Evolutionary conservation across 1,140 invertebrate species (phyloP), one percentile per base, ranked within the genome.

Genomic region (Colletes latitarsis): DNA sequence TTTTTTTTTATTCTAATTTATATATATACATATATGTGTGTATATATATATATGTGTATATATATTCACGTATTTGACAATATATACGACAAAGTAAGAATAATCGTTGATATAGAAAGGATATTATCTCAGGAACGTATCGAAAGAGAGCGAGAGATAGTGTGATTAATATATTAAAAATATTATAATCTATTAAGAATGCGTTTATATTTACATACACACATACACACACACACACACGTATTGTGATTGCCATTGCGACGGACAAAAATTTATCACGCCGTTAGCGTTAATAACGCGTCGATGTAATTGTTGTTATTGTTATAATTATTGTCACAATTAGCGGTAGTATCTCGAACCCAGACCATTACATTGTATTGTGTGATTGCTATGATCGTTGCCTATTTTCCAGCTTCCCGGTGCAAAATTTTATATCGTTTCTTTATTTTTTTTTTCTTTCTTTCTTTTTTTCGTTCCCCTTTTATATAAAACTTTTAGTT

Each of bases 81-180:
- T 74, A 64, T 64, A 41, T 52, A 62, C 43, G 19, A 74, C 15
- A 53, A 67, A 30, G 14, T 63, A 66, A 63, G 6, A 46, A 66
- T 52, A 60, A 79, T 72, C 17, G 14, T 66, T 78, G 41, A 49
- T 63, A 81, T 81, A 84, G 64, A 84, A 82, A 67, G 77, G 70
- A 87, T 83, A 74, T 84, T 81, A 82, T 77, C 85, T 87, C 85
- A 87, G 85, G 85, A 78, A 84, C 41, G 66, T 49, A 49, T 77
- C 39, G 41, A 70, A 62, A 73, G 52, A 52, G 70, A 80, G 43
- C 12, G 77, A 83, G 41, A 69, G 49, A 72, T 60, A 76, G 76
- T 57, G 60, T 79, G 69, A 82, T 69, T 77, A 74, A 82, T 85
- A 85, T 82, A 84, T 84, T 71, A 41, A 43, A 21, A 68, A 52